Percentiles rank a stretch among this genome's conserved stretches.
phyloP scores from a whole-genome alignment of 1,140 invertebrate genomes.

The Battus philenor region DNA sequence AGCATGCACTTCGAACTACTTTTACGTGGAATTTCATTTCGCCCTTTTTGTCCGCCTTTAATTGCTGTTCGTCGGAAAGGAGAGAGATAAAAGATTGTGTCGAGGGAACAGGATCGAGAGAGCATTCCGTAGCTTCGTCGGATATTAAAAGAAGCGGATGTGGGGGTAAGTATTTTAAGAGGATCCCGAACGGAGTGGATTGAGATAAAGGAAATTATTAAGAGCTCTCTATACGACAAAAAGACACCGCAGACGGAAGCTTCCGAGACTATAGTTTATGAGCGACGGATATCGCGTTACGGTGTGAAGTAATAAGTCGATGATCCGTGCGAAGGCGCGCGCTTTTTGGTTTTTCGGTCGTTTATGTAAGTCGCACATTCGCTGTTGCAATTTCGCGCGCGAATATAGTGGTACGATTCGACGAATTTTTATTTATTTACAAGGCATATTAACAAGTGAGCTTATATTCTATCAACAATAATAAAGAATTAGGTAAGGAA shows the following conservation, averaged over 20 bases:
- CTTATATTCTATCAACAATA: no score
- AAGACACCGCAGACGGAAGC: constrained; percentile 61
- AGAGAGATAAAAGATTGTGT: constrained; percentile 66
- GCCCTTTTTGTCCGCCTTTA: constrained; percentile 61
- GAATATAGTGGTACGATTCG: no score
- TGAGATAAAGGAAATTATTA: constrained; percentile 75
- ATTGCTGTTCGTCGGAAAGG: constrained; percentile 56
- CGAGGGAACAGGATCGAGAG: constrained; percentile 55
- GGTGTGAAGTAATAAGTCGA: constrained; percentile 47
- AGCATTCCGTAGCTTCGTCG: constrained; percentile 68
- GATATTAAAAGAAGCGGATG: constrained; percentile 76
- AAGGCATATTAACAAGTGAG: no score
- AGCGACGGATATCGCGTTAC: constrained; percentile 52
- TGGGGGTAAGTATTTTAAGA: constrained; percentile 74
- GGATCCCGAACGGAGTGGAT: constrained; percentile 64
- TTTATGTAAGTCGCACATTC: constrained; percentile 41
- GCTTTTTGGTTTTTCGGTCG: no score
- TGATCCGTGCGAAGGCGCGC: constrained; percentile 32
- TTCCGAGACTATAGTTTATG: constrained; percentile 37
- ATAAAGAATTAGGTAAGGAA: no score
- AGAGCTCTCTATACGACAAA: constrained; percentile 56
- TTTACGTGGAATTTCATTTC: constrained; percentile 61
- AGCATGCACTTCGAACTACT: constrained; percentile 34
- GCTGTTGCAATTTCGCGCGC: no score
- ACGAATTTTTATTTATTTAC: no score